Evolutionary conservation across 2,113 vertebrate species (phyloP), one percentile per base, ranked within the genome.

Genomic region (Procavia capensis): DNA sequence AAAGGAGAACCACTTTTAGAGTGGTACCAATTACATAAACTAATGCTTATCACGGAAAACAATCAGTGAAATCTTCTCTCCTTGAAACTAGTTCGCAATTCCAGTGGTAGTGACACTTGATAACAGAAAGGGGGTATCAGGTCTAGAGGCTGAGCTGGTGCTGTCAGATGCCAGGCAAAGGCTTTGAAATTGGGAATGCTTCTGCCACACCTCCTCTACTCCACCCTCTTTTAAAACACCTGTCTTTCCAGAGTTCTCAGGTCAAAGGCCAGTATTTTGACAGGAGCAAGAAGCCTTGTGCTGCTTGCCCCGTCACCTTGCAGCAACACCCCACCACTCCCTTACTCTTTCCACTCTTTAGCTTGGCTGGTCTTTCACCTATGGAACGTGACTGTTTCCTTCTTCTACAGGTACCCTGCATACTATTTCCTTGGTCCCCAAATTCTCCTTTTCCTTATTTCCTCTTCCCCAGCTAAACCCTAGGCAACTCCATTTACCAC

Each of bases 1-100:
- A 95, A 88, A 96, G 75, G 64, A 90, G 90, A 95, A 92, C 70
- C 93, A 72, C 24, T 75, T 80, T 96, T 88, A 89, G 43, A 80
- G 41, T 64, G 68, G 31, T 13, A 59, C 8, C 20, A 8, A 70
- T 70, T 78, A 82, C 41, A 74, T 31, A 66, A 47, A 85, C 19
- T 83, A 90, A 72, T 61, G 63, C 29, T 91, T 84, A 89, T 72
- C 80, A 36, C 85, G 82, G 78, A 88, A 88, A 94, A 66, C 29
- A 93, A 76, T n/a, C n/a, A 43, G 90, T 13, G 34, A 78, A 89
- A 54, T 61, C 4, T 81, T 64, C 59, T 41, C 36, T 88, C 36
- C 54, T 45, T 81, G 50, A 81, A 95, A 61, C 75, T 70, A 63
- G 29, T 68, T 88, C 72, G 70, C 4, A n/a, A 24, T 14, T 45